These are phyloP conservation scores for Calyptomena viridis DNA, from an alignment of 2,113 vertebrate species.

Conservation along the genomic window DNA sequence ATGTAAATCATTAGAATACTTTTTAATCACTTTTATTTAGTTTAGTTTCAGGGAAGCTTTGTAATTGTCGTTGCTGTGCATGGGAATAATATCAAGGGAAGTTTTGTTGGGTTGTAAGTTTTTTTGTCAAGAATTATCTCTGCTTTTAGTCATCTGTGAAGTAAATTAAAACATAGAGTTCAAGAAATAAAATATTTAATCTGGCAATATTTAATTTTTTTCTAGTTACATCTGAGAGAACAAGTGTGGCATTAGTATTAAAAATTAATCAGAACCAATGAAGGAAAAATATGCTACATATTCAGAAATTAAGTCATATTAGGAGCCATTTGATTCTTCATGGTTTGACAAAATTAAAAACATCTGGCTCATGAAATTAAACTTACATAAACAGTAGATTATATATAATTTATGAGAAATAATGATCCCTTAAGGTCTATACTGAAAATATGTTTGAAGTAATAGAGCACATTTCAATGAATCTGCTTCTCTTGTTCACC, in stretches of 20 bases:
- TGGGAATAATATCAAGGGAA: not conserved
- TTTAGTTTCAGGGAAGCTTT: not conserved
- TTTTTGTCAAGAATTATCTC: not conserved
- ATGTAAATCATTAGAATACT: not conserved
- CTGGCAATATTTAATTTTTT: not conserved
- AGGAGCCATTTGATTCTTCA: conserved; percentile 15
- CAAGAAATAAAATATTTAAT: not conserved
- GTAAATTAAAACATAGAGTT: not conserved
- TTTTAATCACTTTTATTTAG: not conserved
- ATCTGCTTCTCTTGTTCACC: not conserved
- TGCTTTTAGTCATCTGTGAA: not conserved
- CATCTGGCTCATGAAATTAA: not conserved
- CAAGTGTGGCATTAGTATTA: not conserved
- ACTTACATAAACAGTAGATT: not conserved
- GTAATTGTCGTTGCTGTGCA: not conserved
- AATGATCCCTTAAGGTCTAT: conserved; percentile 31
- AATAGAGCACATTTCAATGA: conserved; percentile 26
- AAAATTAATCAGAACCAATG: conserved; percentile 11
- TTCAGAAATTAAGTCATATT: not conserved
- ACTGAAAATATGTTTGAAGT: conserved; percentile 32
- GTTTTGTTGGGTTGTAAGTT: not conserved
- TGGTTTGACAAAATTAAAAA: conserved; percentile 16
- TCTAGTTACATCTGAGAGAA: not conserved
- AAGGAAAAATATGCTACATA: conserved; percentile 14
- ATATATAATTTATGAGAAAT: not conserved